Evolutionary conservation across 2,797 vertebrate genomes (phyloP).

Genomic region (Leptodactylus fallax): DNA sequence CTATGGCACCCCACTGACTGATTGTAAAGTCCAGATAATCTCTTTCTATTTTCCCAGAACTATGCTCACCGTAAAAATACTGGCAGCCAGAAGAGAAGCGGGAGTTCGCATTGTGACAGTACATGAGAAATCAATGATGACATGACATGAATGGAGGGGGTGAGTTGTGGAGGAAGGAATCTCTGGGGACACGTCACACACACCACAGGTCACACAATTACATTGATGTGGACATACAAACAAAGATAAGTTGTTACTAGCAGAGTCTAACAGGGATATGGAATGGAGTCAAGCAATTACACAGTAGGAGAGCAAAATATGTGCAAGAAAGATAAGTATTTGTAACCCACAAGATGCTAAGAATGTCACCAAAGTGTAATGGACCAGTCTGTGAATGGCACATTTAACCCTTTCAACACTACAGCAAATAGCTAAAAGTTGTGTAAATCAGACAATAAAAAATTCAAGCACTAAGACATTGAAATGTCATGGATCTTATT

Average conservation of each 20-base stretch:
- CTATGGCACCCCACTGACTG: conserved; percentile 22
- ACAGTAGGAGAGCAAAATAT: conserved; percentile 19
- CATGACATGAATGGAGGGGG: conserved; percentile 46
- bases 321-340: conserved; percentile 25
- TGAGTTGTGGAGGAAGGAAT: conserved; percentile 29
- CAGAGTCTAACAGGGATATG: conserved; percentile 28
- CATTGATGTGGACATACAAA: conserved; percentile 54
- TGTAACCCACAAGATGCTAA: conserved; percentile 57
- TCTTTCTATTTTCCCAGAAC: conserved; percentile 41
- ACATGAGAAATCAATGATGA: conserved; percentile 58
- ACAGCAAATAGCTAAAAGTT: neutral
- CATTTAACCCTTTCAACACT: neutral
- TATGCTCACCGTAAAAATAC: conserved; percentile 39
- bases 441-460: neutral
- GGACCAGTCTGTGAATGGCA: neutral
- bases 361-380: conserved; percentile 34
- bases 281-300: conserved; percentile 46
- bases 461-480: neutral
- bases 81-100: conserved; percentile 18
- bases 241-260: conserved; percentile 46
- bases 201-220: conserved; percentile 51
- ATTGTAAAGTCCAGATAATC: conserved; percentile 37
- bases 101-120: conserved; percentile 32
- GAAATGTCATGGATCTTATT: too few relatives aligned
- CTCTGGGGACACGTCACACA: conserved; percentile 41